Conservation (phyloP, 2,797 vertebrate species). For the Thripadectes ignobilis region DNA sequence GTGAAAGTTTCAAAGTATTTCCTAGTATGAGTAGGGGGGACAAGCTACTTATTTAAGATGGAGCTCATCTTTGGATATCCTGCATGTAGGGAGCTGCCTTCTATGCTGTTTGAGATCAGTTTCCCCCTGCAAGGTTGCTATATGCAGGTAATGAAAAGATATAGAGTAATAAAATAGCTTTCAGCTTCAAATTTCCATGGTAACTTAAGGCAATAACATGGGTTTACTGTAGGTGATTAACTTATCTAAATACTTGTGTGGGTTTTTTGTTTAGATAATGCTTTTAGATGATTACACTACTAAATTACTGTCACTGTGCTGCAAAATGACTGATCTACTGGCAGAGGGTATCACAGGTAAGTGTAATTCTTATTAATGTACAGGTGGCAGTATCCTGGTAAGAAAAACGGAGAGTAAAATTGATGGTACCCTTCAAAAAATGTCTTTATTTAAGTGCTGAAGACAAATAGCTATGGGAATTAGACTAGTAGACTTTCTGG, state of each 20-base stretch:
- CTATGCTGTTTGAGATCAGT: not conserved
- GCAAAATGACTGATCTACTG: slow-evolving; percentile 95
- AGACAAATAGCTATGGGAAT: not conserved
- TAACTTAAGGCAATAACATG: not conserved
- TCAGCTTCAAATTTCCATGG: not conserved
- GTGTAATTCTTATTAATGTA: not conserved
- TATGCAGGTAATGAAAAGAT: not conserved
- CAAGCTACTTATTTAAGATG: not conserved
- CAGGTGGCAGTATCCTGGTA: not conserved
- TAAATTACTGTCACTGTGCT: slow-evolving; percentile 90
- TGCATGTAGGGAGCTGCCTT: not conserved
- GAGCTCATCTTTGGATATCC: not conserved
- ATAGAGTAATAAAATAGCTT: not conserved
- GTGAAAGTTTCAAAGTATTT: not conserved
- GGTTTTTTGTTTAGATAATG: slow-evolving; percentile 81
- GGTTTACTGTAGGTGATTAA: not conserved
- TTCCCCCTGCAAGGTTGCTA: not conserved
- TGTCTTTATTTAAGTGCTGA: not conserved
- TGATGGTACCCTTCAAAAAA: not conserved
- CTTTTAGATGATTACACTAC: slow-evolving; percentile 94
- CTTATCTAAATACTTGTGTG: not conserved
- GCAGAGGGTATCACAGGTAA: slow-evolving; percentile 92
- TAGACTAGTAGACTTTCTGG: not conserved
- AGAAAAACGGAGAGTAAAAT: not conserved
- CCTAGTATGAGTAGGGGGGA: not conserved